phyloP scores from a whole-genome alignment of 2,797 vertebrate genomes.

The Hephaestus fuliginosus region DNA sequence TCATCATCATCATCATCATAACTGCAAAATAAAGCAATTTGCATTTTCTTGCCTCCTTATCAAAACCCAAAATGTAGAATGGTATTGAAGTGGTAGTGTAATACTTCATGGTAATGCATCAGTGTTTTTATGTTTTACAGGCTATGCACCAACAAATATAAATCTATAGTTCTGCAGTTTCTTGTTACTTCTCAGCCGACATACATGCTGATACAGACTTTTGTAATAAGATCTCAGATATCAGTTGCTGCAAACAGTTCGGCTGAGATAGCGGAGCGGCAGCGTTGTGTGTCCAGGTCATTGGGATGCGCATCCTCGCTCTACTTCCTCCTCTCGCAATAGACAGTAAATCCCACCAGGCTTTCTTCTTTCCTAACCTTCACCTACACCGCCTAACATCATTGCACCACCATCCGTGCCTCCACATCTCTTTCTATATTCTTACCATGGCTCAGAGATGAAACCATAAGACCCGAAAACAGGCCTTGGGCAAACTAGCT shows the following conservation, averaged over 20 bases:
- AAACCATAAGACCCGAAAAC: conserved; percentile 76
- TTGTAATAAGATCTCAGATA: conserved; percentile 2
- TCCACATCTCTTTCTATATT: conserved; percentile 67
- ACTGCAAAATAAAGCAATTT: neutral
- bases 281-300: conserved; percentile 47
- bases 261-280: conserved; percentile 28
- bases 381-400: conserved; percentile 56
- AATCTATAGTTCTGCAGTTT: neutral
- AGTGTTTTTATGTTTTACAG: neutral
- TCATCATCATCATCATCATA: too few relatives aligned
- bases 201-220: neutral
- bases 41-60: neutral
- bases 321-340: conserved; percentile 43
- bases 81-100: too few relatives aligned
- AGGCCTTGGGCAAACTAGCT: conserved; percentile 72
- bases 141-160: neutral
- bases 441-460: conserved; percentile 64
- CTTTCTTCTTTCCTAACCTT: conserved; percentile 62
- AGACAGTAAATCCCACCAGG: conserved; percentile 65
- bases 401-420: conserved; percentile 48
- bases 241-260: neutral
- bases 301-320: conserved; percentile 62
- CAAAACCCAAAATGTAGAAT: conserved; percentile 1
- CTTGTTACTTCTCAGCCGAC: neutral
- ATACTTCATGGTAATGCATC: too few relatives aligned